These are phyloP conservation scores for Megalops atlanticus DNA, from an alignment of 2,113 vertebrate genomes.

Conservation along the genomic window DNA sequence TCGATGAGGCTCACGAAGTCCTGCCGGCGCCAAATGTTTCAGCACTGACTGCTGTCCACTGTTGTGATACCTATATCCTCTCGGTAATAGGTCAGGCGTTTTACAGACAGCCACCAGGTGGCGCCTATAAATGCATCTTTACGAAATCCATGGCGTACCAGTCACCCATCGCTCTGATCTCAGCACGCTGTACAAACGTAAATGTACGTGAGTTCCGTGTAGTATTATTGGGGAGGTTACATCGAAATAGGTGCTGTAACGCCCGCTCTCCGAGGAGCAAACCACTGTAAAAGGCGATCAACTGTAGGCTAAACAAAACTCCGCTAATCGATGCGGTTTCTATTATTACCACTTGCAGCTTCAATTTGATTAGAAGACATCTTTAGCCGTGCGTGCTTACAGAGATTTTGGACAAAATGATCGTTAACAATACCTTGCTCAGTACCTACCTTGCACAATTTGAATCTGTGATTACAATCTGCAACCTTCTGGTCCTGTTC, in stretches of 20 bases:
- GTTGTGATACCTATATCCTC: conserved; percentile 25
- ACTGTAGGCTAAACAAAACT: neutral
- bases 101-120: conserved; percentile 24
- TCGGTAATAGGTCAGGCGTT: conserved; percentile 13
- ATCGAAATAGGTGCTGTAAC: no score
- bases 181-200: neutral
- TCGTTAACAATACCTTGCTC: no score
- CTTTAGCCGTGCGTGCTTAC: no score
- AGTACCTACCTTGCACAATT: no score
- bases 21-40: conserved; percentile 13
- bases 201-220: no score
- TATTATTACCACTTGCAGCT: no score
- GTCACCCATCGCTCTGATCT: neutral
- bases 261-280: no score
- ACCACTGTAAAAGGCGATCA: neutral
- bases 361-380: no score
- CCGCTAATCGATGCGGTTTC: no score
- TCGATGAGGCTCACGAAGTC: conserved; percentile 15
- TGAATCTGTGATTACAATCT: neutral
- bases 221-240: no score
- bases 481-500: neutral
- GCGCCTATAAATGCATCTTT: neutral
- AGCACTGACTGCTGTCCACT: conserved; percentile 49
- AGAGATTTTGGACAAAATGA: no score
- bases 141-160: neutral